A percentile compares a stretch with the other conserved stretches of the same genome.
Conservation (phyloP, 1,140 invertebrate species). For the Gyrodactylus bullatarudis region DNA sequence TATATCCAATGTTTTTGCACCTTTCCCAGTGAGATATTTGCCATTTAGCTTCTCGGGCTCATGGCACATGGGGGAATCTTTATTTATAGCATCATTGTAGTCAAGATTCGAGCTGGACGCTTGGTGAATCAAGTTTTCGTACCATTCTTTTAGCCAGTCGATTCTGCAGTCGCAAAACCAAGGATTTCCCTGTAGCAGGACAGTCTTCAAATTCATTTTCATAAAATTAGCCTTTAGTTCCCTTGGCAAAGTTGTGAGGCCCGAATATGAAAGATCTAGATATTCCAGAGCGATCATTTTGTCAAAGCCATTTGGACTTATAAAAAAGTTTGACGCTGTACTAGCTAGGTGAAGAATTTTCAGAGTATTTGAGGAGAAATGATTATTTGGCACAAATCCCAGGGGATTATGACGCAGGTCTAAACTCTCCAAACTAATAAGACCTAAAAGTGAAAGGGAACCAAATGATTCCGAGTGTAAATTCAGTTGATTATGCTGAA, state of each 20-base stretch:
- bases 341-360: neutral
- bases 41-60: neutral
- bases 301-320: neutral
- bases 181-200: neutral
- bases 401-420: neutral
- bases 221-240: neutral
- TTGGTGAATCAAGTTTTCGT: too few relatives aligned
- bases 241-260: neutral
- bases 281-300: neutral
- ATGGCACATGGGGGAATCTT: neutral
- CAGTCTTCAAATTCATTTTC: neutral
- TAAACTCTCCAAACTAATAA: neutral
- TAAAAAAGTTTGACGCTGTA: neutral
- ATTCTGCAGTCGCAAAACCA: neutral
- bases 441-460: neutral
- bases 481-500: neutral
- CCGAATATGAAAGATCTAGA: neutral
- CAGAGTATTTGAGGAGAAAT: neutral
- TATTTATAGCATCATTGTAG: neutral
- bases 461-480: neutral
- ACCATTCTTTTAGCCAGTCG: neutral
- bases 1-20: neutral
- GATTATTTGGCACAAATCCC: neutral
- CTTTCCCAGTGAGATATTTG: neutral
- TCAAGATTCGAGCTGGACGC: neutral